Conservation (phyloP, 2,797 vertebrate genomes). For the Loris lydekkerianus region DNA sequence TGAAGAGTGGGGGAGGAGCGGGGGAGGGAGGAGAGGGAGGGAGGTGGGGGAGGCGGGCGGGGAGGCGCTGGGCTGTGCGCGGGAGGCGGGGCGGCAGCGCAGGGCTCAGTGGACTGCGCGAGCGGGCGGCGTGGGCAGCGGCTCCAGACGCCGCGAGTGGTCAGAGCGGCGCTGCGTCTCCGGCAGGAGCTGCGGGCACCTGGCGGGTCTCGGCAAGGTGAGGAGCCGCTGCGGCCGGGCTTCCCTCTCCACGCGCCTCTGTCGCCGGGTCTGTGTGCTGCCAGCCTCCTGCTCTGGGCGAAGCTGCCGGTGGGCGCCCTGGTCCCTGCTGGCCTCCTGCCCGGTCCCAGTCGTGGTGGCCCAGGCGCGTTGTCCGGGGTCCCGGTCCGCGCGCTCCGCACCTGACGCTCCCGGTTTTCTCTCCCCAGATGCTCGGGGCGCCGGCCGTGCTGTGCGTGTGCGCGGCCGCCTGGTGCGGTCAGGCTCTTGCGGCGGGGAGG, state of each 20-base stretch:
- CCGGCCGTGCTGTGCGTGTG: slow-evolving; percentile 92
- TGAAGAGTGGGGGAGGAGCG: neutral
- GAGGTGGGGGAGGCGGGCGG: neutral
- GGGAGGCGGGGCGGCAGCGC: slow-evolving; percentile 33
- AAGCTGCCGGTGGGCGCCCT: neutral
- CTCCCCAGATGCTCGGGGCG: slow-evolving; percentile 91
- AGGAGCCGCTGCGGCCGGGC: slow-evolving; percentile 39
- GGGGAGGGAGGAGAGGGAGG: neutral
- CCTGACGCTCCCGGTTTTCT: slow-evolving; percentile 68
- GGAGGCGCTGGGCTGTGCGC: too few relatives aligned
- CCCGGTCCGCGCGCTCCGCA: neutral
- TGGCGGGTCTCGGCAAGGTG: slow-evolving; percentile 86
- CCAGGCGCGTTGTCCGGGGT: slow-evolving; percentile 30
- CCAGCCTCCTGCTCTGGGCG: neutral
- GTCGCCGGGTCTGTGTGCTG: slow-evolving; percentile 54
- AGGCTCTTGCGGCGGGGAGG: slow-evolving; percentile 85
- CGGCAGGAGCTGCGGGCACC: slow-evolving; percentile 75
- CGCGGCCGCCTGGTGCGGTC: slow-evolving; percentile 91
- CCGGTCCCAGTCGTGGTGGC: neutral
- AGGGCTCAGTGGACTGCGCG: slow-evolving; percentile 81
- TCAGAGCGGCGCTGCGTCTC: slow-evolving; percentile 80
- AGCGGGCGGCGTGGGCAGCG: slow-evolving; percentile 81
- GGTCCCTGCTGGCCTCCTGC: neutral
- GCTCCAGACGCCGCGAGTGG: slow-evolving; percentile 70
- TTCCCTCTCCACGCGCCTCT: neutral